Evolutionary conservation across 1,140 invertebrate species (phyloP).

Genomic region (Eumeta japonica): DNA sequence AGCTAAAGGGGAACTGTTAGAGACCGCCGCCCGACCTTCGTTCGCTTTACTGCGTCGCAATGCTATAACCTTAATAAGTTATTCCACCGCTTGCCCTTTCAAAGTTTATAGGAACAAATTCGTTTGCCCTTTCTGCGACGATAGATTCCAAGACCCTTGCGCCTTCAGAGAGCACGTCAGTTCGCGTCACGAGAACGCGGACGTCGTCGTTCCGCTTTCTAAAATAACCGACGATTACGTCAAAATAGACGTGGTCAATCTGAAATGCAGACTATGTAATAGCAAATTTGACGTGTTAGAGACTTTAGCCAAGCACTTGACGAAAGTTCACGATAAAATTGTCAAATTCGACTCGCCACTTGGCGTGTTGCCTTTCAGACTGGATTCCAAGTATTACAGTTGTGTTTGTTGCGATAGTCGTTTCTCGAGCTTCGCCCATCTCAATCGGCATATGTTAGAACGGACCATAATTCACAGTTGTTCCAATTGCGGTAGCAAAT

Average conservation of each 20-base stretch:
- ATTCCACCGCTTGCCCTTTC: constrained; percentile 44
- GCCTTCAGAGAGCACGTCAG: constrained; percentile 33
- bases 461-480: constrained; percentile 47
- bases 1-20: too few relatives aligned
- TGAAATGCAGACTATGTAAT: constrained; percentile 39
- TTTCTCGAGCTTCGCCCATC: constrained; percentile 28
- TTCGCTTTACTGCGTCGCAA: constrained; percentile 14
- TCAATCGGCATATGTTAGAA: constrained; percentile 35
- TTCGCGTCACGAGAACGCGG: constrained; percentile 27
- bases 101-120: constrained; percentile 46
- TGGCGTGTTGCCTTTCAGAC: constrained; percentile 42
- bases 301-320: constrained; percentile 36
- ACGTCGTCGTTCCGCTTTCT: too few relatives aligned
- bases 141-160: constrained; percentile 30
- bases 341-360: constrained; percentile 39
- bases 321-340: constrained; percentile 29
- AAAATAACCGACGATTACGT: too few relatives aligned
- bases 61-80: constrained; percentile 40
- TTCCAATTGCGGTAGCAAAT: constrained; percentile 43
- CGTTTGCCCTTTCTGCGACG: constrained; percentile 42
- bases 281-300: constrained; percentile 29
- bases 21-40: too few relatives aligned
- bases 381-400: constrained; percentile 25
- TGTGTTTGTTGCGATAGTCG: constrained; percentile 39
- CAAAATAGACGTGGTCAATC: constrained; percentile 41